Evolutionary conservation across 2,113 vertebrate genomes (phyloP), one percentile per base, ranked within the genome.

Genomic region (Candoia aspera): DNA sequence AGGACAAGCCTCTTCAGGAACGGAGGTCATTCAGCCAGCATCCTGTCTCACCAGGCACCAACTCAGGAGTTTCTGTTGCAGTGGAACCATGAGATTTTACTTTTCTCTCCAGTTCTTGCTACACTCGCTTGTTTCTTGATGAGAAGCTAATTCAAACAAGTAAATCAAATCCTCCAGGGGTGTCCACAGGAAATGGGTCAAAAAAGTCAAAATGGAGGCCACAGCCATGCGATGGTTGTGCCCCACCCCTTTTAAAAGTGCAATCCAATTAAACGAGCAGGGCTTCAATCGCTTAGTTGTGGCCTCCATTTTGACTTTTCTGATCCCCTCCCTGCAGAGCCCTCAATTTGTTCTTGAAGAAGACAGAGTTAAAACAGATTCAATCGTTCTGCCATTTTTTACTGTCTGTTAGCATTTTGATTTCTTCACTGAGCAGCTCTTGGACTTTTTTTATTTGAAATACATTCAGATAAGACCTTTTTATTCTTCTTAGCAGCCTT

Each of bases 1-100:
- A 29, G 87, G 91, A 92, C 15, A 42, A 92, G 58, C 58, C 73
- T 89, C 46, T 89, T 92, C 91, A 92, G 91, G 79, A 91, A 92
- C 64, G 87, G 87, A 89, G 87, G 57, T 88, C 58, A 85, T 85
- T 21, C 73, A 37, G 58, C 91, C 73, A 84, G 57, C 87, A 92
- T 92, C 91, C 91, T 92, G 91, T 89, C 91, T 88, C 58, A 54
- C 15, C 33, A 62, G 59, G n/a, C 87, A 12, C 29, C 55, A 26
- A 4, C 37, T 23, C 91, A 85, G 87, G 58, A 89, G 57, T 89
- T 55, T 54, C 49, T 55, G 23, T 26, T 87, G 57, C 49, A 55
- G 60, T 46, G 68, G 49, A 86, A 64, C 10, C 2, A 4, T 86
- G 90, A 64, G 84, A 64, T 86, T 86, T 68, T 86, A 21, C 57